Base-by-base conservation (phyloP, 2,888 invertebrate genomes). In the Rhorus exstirpatorius region DNA sequence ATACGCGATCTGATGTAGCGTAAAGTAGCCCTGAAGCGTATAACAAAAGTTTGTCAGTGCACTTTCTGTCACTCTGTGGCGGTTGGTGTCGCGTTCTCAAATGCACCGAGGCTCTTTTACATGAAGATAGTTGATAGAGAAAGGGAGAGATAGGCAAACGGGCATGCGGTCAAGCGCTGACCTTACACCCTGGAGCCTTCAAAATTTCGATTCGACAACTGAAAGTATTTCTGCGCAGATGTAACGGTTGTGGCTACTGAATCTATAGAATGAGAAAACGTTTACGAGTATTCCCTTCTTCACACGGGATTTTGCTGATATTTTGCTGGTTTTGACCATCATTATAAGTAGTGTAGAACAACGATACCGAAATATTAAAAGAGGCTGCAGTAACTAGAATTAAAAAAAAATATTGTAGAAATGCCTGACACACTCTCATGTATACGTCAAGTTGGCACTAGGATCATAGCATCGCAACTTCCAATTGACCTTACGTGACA, bases 1-100 rank as follows among this genome's bases (percentile, higher is more conserved):
- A 60, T 61, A 51, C 65, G 44, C 72, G 60, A 63, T 81, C 44
- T 60, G 67, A 79, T 72, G 81, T 65, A 71, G 60, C 78, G 58
- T 67, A 19, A 61, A 74, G 79, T 58, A 79, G 81, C 81, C 51
- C 79, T 46, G 51, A 65, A 81, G 81, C 67, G 53, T 35, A 65
- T 58, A 41, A 58, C 79, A 60, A 72, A 79, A 79, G 79, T 79
- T 79, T 72, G 10, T 65, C 38, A 58, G 65, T 67, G 58, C 60
- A 58, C 65, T 71, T 77, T 76, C 63, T 41, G 68, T 77, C 77
- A 77, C 63, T 60, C 41, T 51, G 14, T 44, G n/a, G 26, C 41
- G 61, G 63, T 58, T 46, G 63, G 44, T 65, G 65, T 63, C 44
- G 38, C 70, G 17, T 80, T 51, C 41, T 31, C 26, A 31, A 44